These are phyloP conservation scores for Hexactinellida sp. DNA, from an alignment of 37 sponge, comb jelly and placozoan species.

Conservation along the genomic window DNA sequence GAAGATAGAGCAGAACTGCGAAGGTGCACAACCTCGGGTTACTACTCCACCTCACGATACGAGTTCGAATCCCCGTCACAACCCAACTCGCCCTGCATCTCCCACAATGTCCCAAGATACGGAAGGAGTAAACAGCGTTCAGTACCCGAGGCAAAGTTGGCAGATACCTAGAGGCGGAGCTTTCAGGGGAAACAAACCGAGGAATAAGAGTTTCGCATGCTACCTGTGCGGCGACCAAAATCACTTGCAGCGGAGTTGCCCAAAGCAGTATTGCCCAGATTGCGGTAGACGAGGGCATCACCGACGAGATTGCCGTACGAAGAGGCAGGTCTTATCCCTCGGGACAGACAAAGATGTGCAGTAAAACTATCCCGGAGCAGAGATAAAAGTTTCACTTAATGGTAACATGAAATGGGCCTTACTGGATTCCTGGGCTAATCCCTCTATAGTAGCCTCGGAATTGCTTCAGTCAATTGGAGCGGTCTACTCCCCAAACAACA, in stretches of 20 bases:
- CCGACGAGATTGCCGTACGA: not conserved
- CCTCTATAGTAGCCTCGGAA: not conserved
- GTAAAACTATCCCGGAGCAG: not conserved
- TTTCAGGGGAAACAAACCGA: not conserved
- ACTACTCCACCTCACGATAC: too few relatives aligned
- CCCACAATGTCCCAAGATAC: too few relatives aligned
- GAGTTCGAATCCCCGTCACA: too few relatives aligned
- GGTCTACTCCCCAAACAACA: not conserved
- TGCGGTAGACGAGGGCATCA: not conserved
- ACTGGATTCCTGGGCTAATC: not conserved
- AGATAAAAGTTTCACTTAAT: not conserved
- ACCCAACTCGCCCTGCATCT: too few relatives aligned
- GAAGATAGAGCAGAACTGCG: not conserved
- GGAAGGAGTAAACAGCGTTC: not conserved
- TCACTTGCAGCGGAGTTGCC: not conserved
- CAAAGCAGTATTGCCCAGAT: not conserved
- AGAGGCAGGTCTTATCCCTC: not conserved
- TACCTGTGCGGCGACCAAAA: not conserved
- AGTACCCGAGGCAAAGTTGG: not conserved
- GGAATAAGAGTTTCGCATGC: not conserved
- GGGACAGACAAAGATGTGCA: not conserved
- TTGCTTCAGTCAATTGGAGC: not conserved
- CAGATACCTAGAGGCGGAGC: not conserved
- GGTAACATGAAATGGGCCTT: not conserved
- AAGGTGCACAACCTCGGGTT: too few relatives aligned